Conservation (phyloP, 2,797 vertebrate species). For the Kryptolebias ocellatus region DNA sequence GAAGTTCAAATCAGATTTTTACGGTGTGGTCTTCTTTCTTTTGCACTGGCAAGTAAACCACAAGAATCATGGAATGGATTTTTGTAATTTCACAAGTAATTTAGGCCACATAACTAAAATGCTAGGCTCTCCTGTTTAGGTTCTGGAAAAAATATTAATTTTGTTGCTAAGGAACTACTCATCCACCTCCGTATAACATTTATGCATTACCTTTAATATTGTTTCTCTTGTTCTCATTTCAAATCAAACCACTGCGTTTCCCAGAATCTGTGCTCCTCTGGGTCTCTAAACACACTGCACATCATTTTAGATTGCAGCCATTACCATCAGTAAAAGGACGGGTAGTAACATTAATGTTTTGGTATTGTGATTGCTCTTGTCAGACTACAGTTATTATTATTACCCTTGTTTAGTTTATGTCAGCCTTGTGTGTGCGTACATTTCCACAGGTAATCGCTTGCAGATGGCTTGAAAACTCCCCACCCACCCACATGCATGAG, state of each 20-base stretch:
- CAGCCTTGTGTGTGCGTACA: constrained; percentile 4
- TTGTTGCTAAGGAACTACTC: constrained; percentile 20
- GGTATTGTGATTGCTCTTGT: constrained; percentile 18
- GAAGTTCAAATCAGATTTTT: no score
- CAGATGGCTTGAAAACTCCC: constrained; percentile 39
- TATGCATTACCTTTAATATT: constrained; percentile 22
- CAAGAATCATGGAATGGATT: no score
- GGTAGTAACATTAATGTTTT: constrained; percentile 12
- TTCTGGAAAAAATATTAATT: constrained; percentile 12
- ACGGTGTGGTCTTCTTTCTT: not conserved
- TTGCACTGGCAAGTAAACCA: not conserved
- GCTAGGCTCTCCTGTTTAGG: constrained; percentile 9
- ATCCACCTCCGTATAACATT: not conserved
- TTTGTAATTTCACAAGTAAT: not conserved
- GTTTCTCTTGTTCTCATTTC: constrained; percentile 26
- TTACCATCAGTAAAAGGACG: constrained; percentile 1
- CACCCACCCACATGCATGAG: constrained; percentile 22
- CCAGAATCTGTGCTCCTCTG: constrained; percentile 9
- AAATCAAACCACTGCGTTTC: constrained; percentile 32
- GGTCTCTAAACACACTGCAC: constrained; percentile 9
- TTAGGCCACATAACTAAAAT: constrained; percentile 7
- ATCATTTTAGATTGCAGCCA: constrained; percentile 30
- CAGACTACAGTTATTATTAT: constrained; percentile 15
- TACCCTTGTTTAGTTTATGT: constrained; percentile 25
- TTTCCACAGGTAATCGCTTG: constrained; percentile 47